A percentile compares a stretch with the other conserved stretches of the same genome.
phyloP scores from a whole-genome alignment of 2,888 invertebrate genomes.

The Drosophila recens region DNA sequence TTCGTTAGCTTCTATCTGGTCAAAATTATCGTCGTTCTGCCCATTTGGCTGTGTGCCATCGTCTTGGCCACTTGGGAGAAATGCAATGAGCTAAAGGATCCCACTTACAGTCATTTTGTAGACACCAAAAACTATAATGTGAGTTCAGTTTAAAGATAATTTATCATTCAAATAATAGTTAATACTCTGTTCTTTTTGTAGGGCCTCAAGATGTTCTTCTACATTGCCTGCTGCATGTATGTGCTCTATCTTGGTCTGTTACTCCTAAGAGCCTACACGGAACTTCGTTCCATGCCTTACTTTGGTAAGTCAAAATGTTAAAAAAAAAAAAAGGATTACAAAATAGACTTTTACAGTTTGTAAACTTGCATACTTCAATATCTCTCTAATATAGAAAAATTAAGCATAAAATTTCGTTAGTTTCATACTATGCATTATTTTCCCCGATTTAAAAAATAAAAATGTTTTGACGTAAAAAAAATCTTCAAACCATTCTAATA shows the following conservation, averaged over 20 bases:
- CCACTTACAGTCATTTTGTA: conserved; percentile 95
- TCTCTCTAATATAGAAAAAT: too few species aligned
- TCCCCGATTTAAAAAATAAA: too few species aligned
- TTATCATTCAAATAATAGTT: background rate
- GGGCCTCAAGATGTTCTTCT: conserved; percentile 96
- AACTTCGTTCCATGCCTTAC: conserved; percentile 98
- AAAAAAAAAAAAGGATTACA: background rate
- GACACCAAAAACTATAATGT: conserved; percentile 94
- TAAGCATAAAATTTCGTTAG: too few species aligned
- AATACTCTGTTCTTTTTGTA: conserved; percentile 85
- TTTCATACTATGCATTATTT: too few species aligned
- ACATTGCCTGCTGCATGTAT: conserved; percentile 93
- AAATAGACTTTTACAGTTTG: background rate
- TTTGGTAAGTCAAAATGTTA: conserved; percentile 91
- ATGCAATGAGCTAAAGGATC: conserved; percentile 94
- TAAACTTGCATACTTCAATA: background rate
- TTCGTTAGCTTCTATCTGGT: conserved; percentile 95
- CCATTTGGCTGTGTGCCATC: conserved; percentile 94
- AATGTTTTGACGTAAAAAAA: too few species aligned
- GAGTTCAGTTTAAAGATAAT: conserved; percentile 52
- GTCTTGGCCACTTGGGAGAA: conserved; percentile 96
- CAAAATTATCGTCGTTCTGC: conserved; percentile 93
- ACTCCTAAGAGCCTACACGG: conserved; percentile 95
- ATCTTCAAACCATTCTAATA: too few species aligned
- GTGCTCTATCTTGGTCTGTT: conserved; percentile 93